phyloP scores from a whole-genome alignment of 2,113 vertebrate genomes.

The Octodon degus region DNA sequence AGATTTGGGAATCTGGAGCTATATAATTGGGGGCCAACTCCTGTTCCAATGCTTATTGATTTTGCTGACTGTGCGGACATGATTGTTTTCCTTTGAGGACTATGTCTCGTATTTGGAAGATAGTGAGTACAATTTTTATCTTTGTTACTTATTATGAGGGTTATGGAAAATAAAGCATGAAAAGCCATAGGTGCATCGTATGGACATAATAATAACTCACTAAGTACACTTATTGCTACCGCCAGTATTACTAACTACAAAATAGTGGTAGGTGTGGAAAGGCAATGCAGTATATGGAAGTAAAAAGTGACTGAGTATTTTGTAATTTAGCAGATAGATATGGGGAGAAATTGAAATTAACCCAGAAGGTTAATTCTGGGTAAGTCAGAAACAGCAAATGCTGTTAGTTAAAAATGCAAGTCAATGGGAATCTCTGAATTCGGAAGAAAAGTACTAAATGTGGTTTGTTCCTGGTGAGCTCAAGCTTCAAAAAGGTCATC shows the following conservation, averaged over 20 bases:
- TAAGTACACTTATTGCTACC: not conserved
- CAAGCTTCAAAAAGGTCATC: conserved; percentile 49
- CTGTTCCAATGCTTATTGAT: not conserved
- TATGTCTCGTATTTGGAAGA: not conserved
- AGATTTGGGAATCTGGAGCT: not conserved
- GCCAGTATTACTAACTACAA: not conserved
- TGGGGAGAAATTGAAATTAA: not conserved
- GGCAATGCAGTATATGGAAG: not conserved
- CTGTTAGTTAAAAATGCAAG: conserved; percentile 46
- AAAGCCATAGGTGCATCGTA: not conserved
- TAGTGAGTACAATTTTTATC: not conserved
- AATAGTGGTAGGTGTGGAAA: not conserved
- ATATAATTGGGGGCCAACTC: not conserved
- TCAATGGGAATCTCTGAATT: conserved; percentile 43
- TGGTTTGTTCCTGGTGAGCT: conserved; percentile 19
- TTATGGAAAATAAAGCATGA: not conserved
- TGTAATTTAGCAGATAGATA: not conserved
- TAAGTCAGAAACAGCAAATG: not conserved
- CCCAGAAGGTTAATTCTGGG: conserved; percentile 46
- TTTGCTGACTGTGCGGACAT: not conserved
- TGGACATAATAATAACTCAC: not conserved
- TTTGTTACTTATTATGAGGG: not conserved
- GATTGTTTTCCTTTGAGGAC: not conserved
- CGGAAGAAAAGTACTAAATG: conserved; percentile 51
- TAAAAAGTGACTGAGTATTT: not conserved